Percentiles rank a stretch among this genome's conserved stretches.
These are phyloP conservation scores for Acanthurus tractus DNA, from an alignment of 2,797 vertebrate genomes.

Conservation along the genomic window DNA sequence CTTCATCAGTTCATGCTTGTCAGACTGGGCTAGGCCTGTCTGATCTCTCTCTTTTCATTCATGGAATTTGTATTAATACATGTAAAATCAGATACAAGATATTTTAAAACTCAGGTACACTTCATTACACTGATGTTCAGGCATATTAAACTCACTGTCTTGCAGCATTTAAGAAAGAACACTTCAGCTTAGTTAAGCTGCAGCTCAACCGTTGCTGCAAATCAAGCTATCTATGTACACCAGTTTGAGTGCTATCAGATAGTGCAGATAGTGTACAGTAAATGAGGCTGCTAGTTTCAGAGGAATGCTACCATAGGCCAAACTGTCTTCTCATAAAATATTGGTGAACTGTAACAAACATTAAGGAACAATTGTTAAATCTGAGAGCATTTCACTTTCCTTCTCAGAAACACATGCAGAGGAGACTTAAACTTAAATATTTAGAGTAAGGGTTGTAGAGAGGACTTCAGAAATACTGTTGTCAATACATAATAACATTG, in stretches of 20 bases:
- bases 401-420: not conserved
- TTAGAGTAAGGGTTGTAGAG: not conserved
- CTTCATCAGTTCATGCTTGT: too few relatives aligned
- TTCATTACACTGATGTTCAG: too few relatives aligned
- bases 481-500: not conserved
- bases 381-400: not conserved
- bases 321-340: too few relatives aligned
- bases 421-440: not conserved
- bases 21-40: too few relatives aligned
- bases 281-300: not conserved
- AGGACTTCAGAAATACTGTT: not conserved
- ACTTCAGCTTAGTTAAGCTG: not conserved
- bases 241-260: not conserved
- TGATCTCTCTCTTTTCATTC: too few relatives aligned
- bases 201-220: not conserved
- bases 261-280: too few relatives aligned
- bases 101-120: too few relatives aligned
- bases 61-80: too few relatives aligned
- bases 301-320: not conserved
- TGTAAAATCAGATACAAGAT: too few relatives aligned
- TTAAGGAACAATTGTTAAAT: not conserved
- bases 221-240: not conserved
- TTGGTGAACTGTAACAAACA: too few relatives aligned
- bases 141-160: too few relatives aligned
- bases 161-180: not conserved